phyloP scores from a whole-genome alignment of 2,113 vertebrate genomes.

The Petromus typicus region DNA sequence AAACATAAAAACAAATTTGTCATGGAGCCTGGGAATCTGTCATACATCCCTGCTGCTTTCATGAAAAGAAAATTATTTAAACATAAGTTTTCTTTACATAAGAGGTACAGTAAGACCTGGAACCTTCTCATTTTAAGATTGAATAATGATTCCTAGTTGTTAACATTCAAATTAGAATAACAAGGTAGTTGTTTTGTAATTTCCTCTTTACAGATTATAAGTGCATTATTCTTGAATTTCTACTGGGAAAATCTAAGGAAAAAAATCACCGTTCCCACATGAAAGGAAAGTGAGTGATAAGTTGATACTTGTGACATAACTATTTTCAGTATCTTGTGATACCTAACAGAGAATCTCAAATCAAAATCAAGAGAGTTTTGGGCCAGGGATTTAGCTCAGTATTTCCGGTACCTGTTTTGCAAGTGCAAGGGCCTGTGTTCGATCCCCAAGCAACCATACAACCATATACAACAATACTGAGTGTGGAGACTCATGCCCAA shows the following conservation, averaged over 20 bases:
- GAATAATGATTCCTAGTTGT: not conserved
- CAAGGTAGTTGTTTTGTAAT: not conserved
- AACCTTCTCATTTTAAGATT: not conserved
- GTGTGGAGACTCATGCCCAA: no score
- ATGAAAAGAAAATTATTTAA: not conserved
- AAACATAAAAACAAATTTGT: not conserved
- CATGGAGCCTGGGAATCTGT: rapidly evolving
- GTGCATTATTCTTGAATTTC: not conserved
- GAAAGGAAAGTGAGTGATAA: not conserved
- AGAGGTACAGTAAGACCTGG: not conserved
- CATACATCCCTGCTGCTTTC: not conserved
- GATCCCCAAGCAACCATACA: no score
- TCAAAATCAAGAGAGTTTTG: not conserved
- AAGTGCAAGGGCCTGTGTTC: no score
- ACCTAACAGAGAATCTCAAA: no score
- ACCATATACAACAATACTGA: no score
- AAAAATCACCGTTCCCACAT: not conserved
- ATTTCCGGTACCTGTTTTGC: no score
- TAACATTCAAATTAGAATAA: not conserved
- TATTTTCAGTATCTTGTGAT: not conserved
- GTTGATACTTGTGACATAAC: not conserved
- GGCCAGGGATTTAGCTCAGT: no score
- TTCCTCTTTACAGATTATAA: not conserved
- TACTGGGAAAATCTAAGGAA: not conserved
- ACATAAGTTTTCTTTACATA: not conserved